Evolutionary conservation across 23 tunicate genomes (phyloP), one percentile per base, ranked within the genome.

Genomic region (Trididemnum clinides): DNA sequence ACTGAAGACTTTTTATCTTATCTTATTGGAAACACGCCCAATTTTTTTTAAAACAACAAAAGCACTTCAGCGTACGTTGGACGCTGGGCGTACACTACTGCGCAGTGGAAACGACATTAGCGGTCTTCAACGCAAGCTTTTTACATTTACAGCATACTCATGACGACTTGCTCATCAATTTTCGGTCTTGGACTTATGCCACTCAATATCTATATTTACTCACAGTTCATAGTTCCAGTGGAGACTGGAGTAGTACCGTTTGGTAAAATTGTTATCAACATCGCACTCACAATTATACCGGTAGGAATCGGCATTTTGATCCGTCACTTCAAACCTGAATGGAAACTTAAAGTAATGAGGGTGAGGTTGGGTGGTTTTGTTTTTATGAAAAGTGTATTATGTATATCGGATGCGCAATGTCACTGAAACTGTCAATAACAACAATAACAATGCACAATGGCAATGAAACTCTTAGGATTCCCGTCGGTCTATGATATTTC

Each of bases 221-320:
- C 98, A 12, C 80, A 77, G 44, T 69, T 84, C 26, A 88, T 93
- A 19, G 49, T 88, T 6, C 98, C 98, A 0, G 28, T 91, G 22
- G 86, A 77, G 36, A 58, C 80, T 39, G 88, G 84, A 0, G 76
- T 88, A 12, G 90, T 93, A 1, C 98, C 98, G 1, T 93, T 77
- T 69, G 98, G 33, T 28, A 88, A 93, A 63, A 93, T 93, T 21
- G 71, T 93, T 5, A n/a, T 93, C 64, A 93, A 93, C 58, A 84
- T 93, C 22, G 86, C 82, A 32, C 37, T 84, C 19, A 93, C 98
- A 30, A 44, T 93, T 6, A 1, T 88, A 15, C 98, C 98, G 0
- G 98, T 93, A 26, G 39, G 72, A 0, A 62, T 88, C 19, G 98
- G 98, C 27, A 84, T 93, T 39, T 82, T 78, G 21, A 93, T 93